These are phyloP conservation scores for Tachycineta bicolor DNA, from an alignment of 2,113 vertebrate species.

Conservation along the genomic window DNA sequence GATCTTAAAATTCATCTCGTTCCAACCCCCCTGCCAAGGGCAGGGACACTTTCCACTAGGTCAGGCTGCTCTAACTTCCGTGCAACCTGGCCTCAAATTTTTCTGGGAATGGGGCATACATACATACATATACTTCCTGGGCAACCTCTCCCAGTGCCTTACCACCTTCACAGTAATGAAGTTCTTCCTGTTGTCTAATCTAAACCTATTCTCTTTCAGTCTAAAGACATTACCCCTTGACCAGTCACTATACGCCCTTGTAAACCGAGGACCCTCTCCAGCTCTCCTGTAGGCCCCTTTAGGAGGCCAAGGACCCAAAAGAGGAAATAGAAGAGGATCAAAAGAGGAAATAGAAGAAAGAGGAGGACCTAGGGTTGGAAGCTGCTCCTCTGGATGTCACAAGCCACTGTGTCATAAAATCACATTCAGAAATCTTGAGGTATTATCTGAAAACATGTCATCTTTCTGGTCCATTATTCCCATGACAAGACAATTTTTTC, in stretches of 20 bases:
- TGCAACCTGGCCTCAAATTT: not conserved
- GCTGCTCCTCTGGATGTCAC: not conserved
- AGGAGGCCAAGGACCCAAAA: not conserved
- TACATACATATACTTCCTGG: too few relatives aligned
- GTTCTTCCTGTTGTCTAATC: not conserved
- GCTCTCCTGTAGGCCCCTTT: not conserved
- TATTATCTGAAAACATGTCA: not conserved
- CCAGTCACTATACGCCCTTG: too few relatives aligned
- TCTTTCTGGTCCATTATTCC: not conserved
- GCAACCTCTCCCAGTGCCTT: not conserved
- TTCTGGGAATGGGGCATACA: not conserved
- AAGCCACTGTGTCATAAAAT: not conserved
- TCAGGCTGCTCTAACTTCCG: not conserved
- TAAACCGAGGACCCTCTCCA: not conserved
- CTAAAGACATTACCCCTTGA: not conserved
- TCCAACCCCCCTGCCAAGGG: not conserved
- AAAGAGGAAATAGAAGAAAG: not conserved
- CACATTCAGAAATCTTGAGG: not conserved
- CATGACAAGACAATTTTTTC: not conserved
- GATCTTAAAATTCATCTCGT: accelerated
- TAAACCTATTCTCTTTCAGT: not conserved
- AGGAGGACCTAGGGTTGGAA: not conserved
- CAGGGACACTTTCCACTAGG: not conserved
- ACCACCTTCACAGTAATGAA: not conserved
- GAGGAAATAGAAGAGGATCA: not conserved